Conservation (phyloP, 2,113 vertebrate species). For the Micronycteris hirsuta region DNA sequence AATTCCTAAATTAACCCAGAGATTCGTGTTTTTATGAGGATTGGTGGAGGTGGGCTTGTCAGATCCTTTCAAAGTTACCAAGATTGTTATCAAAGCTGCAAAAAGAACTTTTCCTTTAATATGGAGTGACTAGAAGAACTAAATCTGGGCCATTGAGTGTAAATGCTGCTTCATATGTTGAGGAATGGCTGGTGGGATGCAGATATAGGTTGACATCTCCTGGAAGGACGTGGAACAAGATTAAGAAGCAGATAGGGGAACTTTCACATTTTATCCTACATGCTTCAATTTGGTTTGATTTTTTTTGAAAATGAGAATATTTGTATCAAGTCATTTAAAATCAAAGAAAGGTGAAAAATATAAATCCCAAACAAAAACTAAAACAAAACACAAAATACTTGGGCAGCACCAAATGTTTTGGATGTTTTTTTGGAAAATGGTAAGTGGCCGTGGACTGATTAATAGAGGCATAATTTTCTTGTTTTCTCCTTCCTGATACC, state of each 20-base stretch:
- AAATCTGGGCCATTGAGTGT: neutral
- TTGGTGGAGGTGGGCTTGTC: neutral
- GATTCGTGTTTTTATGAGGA: neutral
- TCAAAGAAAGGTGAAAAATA: conserved; percentile 20
- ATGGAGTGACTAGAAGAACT: neutral
- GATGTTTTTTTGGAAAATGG: neutral
- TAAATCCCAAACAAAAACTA: conserved; percentile 3
- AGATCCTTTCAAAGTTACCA: neutral
- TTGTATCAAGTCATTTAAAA: neutral
- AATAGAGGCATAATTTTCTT: neutral
- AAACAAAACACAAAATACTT: neutral
- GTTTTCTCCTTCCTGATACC: neutral
- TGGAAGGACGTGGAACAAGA: neutral
- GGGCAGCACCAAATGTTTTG: neutral
- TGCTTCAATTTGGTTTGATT: neutral
- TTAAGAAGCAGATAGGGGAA: neutral
- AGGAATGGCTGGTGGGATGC: neutral
- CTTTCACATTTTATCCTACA: neutral
- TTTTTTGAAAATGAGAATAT: neutral
- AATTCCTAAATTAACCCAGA: neutral
- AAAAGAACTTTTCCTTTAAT: neutral
- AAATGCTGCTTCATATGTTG: neutral
- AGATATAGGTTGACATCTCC: neutral
- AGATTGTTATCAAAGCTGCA: conserved; percentile 6
- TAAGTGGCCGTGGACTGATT: neutral